Conservation (phyloP, 2,797 vertebrate genomes). For the Gadopsis bispinosus region DNA sequence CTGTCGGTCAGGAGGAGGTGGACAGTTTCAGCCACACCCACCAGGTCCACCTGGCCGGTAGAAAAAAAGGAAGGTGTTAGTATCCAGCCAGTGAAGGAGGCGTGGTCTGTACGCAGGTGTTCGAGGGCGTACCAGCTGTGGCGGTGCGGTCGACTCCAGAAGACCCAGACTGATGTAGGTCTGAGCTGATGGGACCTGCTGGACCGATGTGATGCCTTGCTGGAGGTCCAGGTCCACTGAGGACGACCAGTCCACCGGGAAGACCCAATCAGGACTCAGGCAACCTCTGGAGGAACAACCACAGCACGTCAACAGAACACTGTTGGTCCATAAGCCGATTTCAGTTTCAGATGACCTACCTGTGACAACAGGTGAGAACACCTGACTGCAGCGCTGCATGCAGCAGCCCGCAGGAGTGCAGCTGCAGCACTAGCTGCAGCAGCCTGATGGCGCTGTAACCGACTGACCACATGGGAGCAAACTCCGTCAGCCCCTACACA, state of each 20-base stretch:
- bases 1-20: conserved; percentile 58
- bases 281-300: conserved; percentile 6
- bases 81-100: too few relatives aligned
- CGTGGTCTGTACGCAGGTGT: not conserved
- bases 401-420: conserved; percentile 73
- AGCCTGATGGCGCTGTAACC: conserved; percentile 19
- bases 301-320: not conserved
- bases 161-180: conserved; percentile 69
- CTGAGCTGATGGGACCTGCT: conserved; percentile 59
- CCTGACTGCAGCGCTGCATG: conserved; percentile 64
- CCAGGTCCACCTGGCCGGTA: conserved; percentile 50
- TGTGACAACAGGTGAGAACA: conserved; percentile 53
- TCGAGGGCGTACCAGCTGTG: conserved; percentile 65
- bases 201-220: conserved; percentile 48
- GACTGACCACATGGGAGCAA: accelerated
- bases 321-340: too few relatives aligned
- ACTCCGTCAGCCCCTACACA: not conserved
- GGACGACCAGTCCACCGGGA: conserved; percentile 70
- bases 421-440: conserved; percentile 67
- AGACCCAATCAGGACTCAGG: not conserved
- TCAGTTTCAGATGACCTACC: conserved; percentile 45
- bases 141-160: conserved; percentile 53
- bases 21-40: conserved; percentile 57
- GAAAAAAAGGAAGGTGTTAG: not conserved
- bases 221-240: conserved; percentile 76